Conservation (phyloP, 2,797 vertebrate species). For the Crocidura indochinensis region DNA sequence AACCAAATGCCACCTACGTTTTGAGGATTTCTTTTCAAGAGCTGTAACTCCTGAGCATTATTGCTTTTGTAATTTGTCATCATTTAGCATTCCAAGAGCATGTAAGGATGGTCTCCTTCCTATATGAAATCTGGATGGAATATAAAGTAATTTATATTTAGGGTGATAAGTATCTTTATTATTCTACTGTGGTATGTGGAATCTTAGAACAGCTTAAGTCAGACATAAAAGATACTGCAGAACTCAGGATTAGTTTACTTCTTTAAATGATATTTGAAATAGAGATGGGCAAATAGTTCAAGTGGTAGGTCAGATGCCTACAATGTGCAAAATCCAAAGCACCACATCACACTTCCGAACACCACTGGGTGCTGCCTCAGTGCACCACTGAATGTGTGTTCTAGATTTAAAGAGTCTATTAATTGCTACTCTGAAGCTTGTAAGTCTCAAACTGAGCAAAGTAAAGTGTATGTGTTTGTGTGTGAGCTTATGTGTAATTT, state of each 20-base stretch:
- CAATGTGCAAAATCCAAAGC: too few species aligned
- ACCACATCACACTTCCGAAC: too few species aligned
- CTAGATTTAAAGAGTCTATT: too few species aligned
- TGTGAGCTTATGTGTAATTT: neutral
- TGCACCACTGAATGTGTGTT: too few species aligned
- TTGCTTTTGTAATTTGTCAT: constrained; percentile 55
- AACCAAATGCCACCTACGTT: constrained; percentile 21
- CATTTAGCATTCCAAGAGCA: constrained; percentile 17
- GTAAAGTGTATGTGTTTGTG: neutral
- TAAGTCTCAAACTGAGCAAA: neutral
- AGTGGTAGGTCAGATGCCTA: neutral
- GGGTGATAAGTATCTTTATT: neutral
- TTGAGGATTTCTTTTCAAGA: constrained; percentile 6
- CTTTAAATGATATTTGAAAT: constrained; percentile 19
- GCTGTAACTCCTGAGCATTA: constrained; percentile 28
- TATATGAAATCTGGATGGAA: constrained; percentile 43
- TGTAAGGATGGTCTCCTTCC: neutral
- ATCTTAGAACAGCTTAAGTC: neutral
- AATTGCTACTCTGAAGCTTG: neutral
- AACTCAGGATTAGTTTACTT: neutral
- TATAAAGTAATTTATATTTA: neutral
- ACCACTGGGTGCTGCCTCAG: too few species aligned
- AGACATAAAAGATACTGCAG: neutral
- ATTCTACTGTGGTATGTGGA: neutral
- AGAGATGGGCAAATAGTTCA: neutral